phyloP scores from a whole-genome alignment of 2,113 vertebrate genomes.

The Etia nguti region DNA sequence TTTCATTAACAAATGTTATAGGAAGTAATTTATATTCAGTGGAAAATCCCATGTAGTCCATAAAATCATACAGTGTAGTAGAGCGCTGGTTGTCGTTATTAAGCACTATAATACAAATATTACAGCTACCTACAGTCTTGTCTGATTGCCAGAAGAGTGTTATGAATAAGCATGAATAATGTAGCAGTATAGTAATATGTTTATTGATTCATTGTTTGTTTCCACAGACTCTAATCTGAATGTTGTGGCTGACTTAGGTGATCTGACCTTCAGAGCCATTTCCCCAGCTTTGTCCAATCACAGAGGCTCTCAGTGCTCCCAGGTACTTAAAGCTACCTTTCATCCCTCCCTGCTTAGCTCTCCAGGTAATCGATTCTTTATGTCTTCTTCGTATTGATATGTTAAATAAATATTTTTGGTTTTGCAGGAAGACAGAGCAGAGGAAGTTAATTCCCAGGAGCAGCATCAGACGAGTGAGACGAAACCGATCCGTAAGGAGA shows the following conservation, averaged over 20 bases:
- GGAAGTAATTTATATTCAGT: background rate
- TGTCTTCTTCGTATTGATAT: background rate
- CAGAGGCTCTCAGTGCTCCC: slow-evolving; percentile 60
- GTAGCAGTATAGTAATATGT: background rate
- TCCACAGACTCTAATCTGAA: slow-evolving; percentile 66
- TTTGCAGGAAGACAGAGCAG: slow-evolving; percentile 52
- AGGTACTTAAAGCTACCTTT: slow-evolving; percentile 24
- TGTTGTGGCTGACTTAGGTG: slow-evolving; percentile 33
- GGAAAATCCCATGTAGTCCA: background rate
- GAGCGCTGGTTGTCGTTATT: accelerated
- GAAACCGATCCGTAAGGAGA: slow-evolving; percentile 79
- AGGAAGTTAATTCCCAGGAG: slow-evolving; percentile 50
- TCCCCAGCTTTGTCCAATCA: slow-evolving; percentile 40
- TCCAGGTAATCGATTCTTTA: background rate
- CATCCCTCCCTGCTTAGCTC: background rate
- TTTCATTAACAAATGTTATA: background rate
- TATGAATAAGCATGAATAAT: background rate
- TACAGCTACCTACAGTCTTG: background rate
- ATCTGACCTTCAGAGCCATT: slow-evolving; percentile 50
- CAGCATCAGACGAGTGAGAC: slow-evolving; percentile 70
- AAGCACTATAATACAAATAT: background rate
- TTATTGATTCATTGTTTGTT: background rate
- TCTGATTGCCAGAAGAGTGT: background rate
- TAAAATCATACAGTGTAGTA: accelerated
- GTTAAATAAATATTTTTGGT: background rate